phyloP scores from a whole-genome alignment of 2,797 vertebrate genomes.

The Carcharodon carcharias region DNA sequence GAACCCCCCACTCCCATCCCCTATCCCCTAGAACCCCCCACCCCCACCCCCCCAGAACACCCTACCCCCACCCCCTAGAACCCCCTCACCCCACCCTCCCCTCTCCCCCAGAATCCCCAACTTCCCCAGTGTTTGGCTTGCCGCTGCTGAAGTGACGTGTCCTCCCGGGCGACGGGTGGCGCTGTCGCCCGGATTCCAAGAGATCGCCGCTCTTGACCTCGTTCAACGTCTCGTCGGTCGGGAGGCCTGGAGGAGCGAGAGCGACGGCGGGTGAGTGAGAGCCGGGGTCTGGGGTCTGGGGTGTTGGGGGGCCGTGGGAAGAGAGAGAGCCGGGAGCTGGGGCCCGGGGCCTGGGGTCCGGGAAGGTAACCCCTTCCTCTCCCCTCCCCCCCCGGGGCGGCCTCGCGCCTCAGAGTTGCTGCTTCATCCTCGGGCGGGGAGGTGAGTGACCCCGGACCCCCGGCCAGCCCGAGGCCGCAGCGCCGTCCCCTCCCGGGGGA shows the following conservation, averaged over 20 bases:
- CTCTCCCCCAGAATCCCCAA: no score
- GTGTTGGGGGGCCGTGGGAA: background rate
- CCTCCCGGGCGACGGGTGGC: no score
- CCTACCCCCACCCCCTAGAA: no score
- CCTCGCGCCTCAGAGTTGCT: background rate
- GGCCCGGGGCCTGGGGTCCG: conserved; percentile 15
- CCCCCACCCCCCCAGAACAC: no score
- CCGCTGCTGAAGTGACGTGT: no score
- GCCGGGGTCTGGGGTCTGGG: background rate
- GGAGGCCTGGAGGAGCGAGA: background rate
- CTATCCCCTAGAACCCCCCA: no score
- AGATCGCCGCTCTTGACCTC: background rate
- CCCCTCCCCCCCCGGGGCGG: no score
- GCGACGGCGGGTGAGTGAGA: conserved; percentile 17
- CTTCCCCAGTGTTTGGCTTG: no score
- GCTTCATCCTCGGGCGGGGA: background rate
- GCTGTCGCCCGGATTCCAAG: background rate
- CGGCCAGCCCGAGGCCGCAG: background rate
- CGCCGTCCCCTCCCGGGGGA: background rate
- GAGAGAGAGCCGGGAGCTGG: background rate
- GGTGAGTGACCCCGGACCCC: background rate
- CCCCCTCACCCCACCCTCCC: no score
- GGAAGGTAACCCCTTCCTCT: no score
- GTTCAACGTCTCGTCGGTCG: background rate
- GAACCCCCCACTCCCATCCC: no score